Percentiles rank a stretch among this genome's conserved stretches.
Evolutionary conservation across 2,888 invertebrate species (phyloP).

Genomic region (Steinernema scapterisci): DNA sequence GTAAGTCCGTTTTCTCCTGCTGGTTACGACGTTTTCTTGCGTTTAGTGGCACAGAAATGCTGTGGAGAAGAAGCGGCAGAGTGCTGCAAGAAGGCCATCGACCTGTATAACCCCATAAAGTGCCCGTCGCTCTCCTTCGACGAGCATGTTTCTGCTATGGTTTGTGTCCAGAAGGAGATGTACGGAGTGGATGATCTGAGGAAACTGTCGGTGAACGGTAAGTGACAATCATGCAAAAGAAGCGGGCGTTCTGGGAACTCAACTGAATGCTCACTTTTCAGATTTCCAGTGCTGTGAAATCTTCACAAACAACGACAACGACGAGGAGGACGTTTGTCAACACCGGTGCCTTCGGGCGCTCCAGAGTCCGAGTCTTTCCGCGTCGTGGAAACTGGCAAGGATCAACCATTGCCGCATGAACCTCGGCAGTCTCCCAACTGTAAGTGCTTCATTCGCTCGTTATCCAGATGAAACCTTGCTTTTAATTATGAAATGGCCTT

Average conservation of each 20-base stretch:
- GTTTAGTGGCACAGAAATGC: conserved; percentile 4
- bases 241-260: no score
- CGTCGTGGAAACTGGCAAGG: conserved; percentile 44
- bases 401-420: conserved; percentile 73
- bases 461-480: background rate
- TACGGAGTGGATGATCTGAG: background rate
- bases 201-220: background rate
- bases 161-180: conserved; percentile 4
- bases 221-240: no score
- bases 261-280: conserved; percentile 2
- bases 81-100: background rate
- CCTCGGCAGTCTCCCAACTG: background rate
- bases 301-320: background rate
- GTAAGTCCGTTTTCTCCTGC: no score
- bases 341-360: background rate
- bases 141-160: background rate
- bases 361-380: background rate
- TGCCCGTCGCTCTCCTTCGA: background rate
- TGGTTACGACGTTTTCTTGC: background rate
- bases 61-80: background rate
- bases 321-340: background rate
- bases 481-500: no score
- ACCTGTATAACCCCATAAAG: background rate
- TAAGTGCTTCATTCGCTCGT: background rate
- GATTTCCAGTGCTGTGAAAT: conserved; percentile 15